Percentiles rank a stretch among this genome's conserved stretches.
phyloP scores from a whole-genome alignment of 2,888 invertebrate species.

The Litoditis marina region DNA sequence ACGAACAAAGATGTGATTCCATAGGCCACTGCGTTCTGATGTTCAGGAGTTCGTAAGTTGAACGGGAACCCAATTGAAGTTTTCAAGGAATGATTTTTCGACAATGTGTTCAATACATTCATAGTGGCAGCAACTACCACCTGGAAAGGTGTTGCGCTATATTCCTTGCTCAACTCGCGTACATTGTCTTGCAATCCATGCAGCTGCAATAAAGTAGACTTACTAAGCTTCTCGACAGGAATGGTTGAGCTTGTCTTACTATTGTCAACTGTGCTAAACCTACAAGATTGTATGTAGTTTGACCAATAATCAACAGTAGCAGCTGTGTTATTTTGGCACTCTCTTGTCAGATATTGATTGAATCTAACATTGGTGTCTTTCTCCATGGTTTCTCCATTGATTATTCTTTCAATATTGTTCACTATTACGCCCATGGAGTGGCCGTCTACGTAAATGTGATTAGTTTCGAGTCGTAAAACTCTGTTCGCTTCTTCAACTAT shows the following conservation, averaged over 20 bases:
- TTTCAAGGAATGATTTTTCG: too few species aligned
- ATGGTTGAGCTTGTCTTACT: too few species aligned
- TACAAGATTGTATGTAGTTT: too few species aligned
- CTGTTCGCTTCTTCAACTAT: too few species aligned
- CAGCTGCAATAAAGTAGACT: too few species aligned
- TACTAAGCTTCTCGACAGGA: too few species aligned
- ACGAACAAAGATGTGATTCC: not conserved
- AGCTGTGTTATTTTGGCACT: too few species aligned
- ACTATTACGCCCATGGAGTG: constrained; percentile 9
- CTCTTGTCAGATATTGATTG: not conserved
- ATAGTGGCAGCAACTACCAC: not conserved
- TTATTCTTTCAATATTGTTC: not conserved
- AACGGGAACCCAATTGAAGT: not conserved
- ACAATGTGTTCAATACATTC: not conserved
- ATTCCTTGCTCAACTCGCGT: not conserved
- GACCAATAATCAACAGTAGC: too few species aligned
- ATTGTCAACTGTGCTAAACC: too few species aligned
- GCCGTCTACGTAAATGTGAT: constrained; percentile 9
- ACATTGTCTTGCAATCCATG: not conserved
- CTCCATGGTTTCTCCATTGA: not conserved
- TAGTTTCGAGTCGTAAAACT: too few species aligned
- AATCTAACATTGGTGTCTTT: constrained; percentile 2
- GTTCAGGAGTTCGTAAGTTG: not conserved
- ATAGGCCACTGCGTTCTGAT: not conserved
- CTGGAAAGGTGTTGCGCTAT: not conserved